phyloP scores from a whole-genome alignment of 2,797 vertebrate genomes.

The Ctenopoma multispine region DNA sequence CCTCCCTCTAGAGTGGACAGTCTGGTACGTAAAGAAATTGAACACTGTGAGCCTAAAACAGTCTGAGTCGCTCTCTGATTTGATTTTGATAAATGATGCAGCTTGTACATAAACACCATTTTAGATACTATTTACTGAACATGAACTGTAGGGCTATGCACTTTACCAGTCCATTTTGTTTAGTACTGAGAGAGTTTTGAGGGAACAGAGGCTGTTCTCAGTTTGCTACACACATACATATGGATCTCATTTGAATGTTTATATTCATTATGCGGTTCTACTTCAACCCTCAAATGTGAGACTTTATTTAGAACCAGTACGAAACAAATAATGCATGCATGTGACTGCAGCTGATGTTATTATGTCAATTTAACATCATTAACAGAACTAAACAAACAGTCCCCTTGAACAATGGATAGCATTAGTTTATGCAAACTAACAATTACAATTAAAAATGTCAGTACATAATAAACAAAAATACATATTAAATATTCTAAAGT shows the following conservation, averaged over 20 bases:
- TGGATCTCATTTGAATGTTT: background rate
- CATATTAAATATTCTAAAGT: conserved; percentile 12
- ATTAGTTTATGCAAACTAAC: conserved; percentile 10
- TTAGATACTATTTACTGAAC: conserved; percentile 15
- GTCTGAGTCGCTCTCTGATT: conserved; percentile 36
- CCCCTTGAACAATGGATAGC: background rate
- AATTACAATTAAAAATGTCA: conserved; percentile 10
- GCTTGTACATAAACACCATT: conserved; percentile 22
- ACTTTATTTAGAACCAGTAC: background rate
- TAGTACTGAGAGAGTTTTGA: background rate
- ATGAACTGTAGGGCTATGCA: background rate
- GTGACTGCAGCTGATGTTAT: background rate
- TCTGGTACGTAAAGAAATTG: conserved; percentile 10
- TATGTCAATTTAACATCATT: background rate
- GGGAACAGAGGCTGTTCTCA: background rate
- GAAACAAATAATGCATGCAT: too few species aligned
- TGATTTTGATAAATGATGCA: conserved; percentile 40
- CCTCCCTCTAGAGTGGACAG: conserved; percentile 29
- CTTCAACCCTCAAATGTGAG: background rate
- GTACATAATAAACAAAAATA: background rate
- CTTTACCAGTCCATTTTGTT: background rate
- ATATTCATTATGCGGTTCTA: background rate
- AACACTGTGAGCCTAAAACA: conserved; percentile 33
- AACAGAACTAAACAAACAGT: background rate
- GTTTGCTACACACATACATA: too few species aligned